Conservation (phyloP, 2,888 invertebrate genomes). For the Camponotus fellah region DNA sequence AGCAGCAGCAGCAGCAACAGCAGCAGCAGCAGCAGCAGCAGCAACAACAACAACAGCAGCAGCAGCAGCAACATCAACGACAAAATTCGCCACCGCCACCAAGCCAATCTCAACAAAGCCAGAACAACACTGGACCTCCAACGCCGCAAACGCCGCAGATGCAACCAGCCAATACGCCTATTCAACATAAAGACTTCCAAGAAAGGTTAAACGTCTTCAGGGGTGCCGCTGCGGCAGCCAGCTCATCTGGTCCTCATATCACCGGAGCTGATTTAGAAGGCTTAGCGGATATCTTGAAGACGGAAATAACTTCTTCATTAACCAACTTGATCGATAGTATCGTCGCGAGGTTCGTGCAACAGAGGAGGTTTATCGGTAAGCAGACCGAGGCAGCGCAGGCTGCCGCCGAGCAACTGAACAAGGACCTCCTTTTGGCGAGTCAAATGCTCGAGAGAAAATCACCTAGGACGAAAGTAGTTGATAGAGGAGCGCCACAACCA, state of each 20-base stretch:
- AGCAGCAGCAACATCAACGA: slow-evolving; percentile 76
- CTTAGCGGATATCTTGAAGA: slow-evolving; percentile 96
- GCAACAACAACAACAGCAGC: slow-evolving; percentile 14
- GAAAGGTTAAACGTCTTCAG: slow-evolving; percentile 93
- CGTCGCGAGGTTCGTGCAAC: slow-evolving; percentile 94
- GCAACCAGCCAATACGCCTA: slow-evolving; percentile 87
- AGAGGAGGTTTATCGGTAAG: slow-evolving; percentile 91
- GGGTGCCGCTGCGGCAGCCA: slow-evolving; percentile 87
- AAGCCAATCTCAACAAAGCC: slow-evolving; percentile 83
- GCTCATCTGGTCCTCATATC: slow-evolving; percentile 89
- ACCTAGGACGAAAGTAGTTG: slow-evolving; percentile 92
- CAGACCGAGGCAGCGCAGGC: slow-evolving; percentile 93
- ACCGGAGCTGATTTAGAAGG: slow-evolving; percentile 94
- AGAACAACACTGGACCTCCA: slow-evolving; percentile 81
- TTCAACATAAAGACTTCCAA: slow-evolving; percentile 88
- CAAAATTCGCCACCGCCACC: slow-evolving; percentile 85
- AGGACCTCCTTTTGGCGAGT: slow-evolving; percentile 93
- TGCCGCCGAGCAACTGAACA: slow-evolving; percentile 94
- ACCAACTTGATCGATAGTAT: slow-evolving; percentile 95
- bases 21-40: slow-evolving; percentile 86
- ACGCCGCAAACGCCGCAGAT: slow-evolving; percentile 84
- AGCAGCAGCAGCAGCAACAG: slow-evolving; percentile 86
- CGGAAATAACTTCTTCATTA: slow-evolving; percentile 94
- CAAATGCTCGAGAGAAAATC: slow-evolving; percentile 94
- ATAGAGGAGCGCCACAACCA: slow-evolving; percentile 88